Percentiles rank a stretch among this genome's conserved stretches.
These are phyloP conservation scores for Pyrochroa serraticornis DNA, from an alignment of 2,888 invertebrate genomes.

Conservation along the genomic window DNA sequence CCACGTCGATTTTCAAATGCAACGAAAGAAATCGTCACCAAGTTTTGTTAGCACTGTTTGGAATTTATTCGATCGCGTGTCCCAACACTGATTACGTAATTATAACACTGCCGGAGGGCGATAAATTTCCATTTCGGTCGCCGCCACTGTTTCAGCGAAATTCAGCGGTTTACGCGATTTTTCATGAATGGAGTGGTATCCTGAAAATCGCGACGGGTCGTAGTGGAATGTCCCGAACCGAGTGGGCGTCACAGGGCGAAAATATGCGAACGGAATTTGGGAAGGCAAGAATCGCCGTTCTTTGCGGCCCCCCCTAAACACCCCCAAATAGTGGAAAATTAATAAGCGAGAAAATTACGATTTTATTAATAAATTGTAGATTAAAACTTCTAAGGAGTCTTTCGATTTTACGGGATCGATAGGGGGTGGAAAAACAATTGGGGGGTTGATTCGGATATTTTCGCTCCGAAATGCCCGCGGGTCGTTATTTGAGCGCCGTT, in stretches of 20 bases:
- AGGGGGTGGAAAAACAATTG: neutral
- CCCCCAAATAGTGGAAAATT: no score
- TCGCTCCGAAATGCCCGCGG: no score
- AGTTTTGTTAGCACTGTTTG: constrained; percentile 4
- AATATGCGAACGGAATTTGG: no score
- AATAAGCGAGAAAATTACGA: no score
- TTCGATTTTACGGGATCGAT: neutral
- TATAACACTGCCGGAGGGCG: constrained; percentile 2
- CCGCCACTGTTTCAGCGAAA: no score
- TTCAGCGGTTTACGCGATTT: constrained; percentile 10
- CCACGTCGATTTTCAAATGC: neutral
- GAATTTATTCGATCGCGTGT: constrained; percentile 9
- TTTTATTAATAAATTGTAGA: no score
- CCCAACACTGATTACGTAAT: constrained; percentile 2
- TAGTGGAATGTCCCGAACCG: no score
- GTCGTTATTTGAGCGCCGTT: no score
- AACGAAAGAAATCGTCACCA: neutral
- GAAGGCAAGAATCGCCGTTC: neutral
- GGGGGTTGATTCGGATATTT: no score
- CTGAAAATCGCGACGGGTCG: no score
- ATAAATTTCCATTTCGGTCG: constrained; percentile 17
- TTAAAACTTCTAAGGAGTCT: neutral
- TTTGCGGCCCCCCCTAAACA: no score
- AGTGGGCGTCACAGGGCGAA: no score
- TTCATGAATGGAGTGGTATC: neutral